These are phyloP conservation scores for Poecilus cupreus DNA, from an alignment of 2,888 invertebrate genomes.

Conservation along the genomic window DNA sequence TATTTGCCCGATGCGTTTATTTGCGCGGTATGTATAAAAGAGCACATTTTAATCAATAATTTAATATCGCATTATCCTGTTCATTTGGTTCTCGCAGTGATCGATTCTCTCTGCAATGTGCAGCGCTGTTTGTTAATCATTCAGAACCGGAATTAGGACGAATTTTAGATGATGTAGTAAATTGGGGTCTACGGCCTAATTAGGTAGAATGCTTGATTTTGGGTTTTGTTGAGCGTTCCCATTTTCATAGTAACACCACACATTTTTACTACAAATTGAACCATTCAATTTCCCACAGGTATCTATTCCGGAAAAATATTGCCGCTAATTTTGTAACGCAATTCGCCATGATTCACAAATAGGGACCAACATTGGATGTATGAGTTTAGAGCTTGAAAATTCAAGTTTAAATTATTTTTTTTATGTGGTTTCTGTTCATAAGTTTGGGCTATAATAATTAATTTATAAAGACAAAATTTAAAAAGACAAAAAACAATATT, in stretches of 20 bases:
- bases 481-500: no score
- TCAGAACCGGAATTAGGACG: slow-evolving; percentile 15
- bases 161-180: slow-evolving; percentile 25
- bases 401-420: no score
- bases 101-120: slow-evolving; percentile 4
- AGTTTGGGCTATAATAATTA: no score
- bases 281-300: slow-evolving; percentile 15
- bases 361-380: no score
- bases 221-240: slow-evolving; percentile 21
- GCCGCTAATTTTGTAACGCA: slow-evolving; percentile 10
- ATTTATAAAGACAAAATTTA: no score
- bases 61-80: slow-evolving; percentile 42
- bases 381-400: no score
- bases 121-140: slow-evolving; percentile 17
- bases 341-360: no score
- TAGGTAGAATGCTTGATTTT: slow-evolving; percentile 17
- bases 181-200: slow-evolving; percentile 12
- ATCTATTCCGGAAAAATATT: slow-evolving; percentile 5
- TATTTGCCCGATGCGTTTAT: neutral
- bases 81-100: neutral
- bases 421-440: no score
- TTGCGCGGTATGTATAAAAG: slow-evolving; percentile 25
- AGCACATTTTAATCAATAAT: slow-evolving; percentile 44
- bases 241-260: neutral
- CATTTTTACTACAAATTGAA: slow-evolving; percentile 36